Conservation (phyloP, 2,888 invertebrate species). For the Himalopsyche japonica region DNA sequence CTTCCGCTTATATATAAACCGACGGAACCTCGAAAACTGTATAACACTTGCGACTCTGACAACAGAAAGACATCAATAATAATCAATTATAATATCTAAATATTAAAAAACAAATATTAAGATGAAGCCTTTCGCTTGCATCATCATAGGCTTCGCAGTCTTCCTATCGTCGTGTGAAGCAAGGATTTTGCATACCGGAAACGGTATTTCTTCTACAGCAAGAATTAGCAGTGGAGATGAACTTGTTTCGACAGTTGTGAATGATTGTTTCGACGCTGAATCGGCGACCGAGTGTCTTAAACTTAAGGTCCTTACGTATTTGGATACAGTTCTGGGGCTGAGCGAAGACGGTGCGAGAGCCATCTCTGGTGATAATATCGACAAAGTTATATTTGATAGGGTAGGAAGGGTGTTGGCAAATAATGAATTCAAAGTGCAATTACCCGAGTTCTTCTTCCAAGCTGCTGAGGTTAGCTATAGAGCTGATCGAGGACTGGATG, state of each 20-base stretch:
- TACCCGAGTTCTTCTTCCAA: conserved; percentile 74
- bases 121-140: conserved; percentile 55
- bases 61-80: background rate
- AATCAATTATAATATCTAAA: background rate
- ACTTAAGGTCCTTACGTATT: conserved; percentile 73
- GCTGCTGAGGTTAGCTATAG: conserved; percentile 69
- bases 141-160: conserved; percentile 56
- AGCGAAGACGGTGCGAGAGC: conserved; percentile 64
- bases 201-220: conserved; percentile 57
- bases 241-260: conserved; percentile 70
- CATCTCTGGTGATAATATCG: conserved; percentile 65
- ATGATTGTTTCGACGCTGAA: conserved; percentile 71
- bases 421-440: conserved; percentile 73
- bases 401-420: conserved; percentile 70
- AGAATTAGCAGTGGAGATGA: conserved; percentile 68
- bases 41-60: background rate
- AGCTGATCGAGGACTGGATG: conserved; percentile 67
- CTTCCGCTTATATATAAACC: conserved; percentile 1
- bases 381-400: conserved; percentile 75
- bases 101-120: conserved; percentile 43
- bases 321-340: conserved; percentile 72
- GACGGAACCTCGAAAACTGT: background rate
- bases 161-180: conserved; percentile 57
- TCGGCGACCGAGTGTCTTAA: conserved; percentile 75
- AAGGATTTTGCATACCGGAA: conserved; percentile 46